These are phyloP conservation scores for Spodoptera picta DNA, from an alignment of 2,888 invertebrate species.

Conservation along the genomic window DNA sequence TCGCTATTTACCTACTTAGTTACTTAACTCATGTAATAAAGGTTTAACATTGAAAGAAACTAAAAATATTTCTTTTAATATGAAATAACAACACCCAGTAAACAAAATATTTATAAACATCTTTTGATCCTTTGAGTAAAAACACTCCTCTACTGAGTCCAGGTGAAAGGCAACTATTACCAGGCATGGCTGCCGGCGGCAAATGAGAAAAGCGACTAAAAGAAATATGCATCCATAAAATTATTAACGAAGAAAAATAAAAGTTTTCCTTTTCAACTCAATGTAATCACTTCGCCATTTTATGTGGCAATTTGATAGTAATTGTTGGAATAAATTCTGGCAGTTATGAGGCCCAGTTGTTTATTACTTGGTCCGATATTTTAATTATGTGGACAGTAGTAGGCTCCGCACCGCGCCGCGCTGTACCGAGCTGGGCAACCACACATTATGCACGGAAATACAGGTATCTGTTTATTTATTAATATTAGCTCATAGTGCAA, in stretches of 20 bases:
- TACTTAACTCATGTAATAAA: no score
- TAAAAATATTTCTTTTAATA: no score
- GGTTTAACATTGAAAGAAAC: no score
- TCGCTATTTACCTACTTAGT: no score
- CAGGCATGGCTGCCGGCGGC: conserved; percentile 6
- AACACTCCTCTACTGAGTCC: background rate
- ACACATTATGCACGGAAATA: no score
- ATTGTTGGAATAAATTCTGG: conserved; percentile 26
- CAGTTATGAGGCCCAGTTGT: conserved; percentile 20
- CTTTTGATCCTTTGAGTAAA: no score
- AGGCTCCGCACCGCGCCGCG: background rate
- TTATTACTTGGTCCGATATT: conserved; percentile 20
- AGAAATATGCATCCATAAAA: conserved; percentile 1
- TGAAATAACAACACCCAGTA: no score
- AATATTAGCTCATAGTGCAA: no score
- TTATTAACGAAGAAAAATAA: conserved; percentile 10
- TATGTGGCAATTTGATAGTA: conserved; percentile 12
- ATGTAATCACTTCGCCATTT: conserved; percentile 15
- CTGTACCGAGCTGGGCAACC: background rate
- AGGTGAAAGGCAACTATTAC: background rate
- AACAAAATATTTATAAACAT: no score
- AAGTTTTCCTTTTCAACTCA: conserved; percentile 9
- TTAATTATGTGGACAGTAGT: conserved; percentile 35
- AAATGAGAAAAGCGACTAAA: background rate
- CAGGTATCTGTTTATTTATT: no score